Evolutionary conservation across 1,140 invertebrate species (phyloP), one percentile per base, ranked within the genome.

Genomic region (Papilio dardanus): DNA sequence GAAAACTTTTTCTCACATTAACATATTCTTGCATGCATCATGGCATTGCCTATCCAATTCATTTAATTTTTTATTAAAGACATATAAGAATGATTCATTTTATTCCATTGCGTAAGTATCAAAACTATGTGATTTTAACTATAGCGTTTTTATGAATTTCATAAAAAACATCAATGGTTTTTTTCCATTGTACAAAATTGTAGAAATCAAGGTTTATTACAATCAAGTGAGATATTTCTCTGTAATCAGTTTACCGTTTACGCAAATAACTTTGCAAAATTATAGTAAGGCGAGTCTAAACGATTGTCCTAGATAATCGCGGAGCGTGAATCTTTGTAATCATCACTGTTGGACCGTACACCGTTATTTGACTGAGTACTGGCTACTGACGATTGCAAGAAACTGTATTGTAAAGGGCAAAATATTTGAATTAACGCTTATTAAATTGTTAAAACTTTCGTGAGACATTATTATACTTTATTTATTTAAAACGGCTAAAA

Each of bases 331-430:
- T 68, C 66, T 68, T 68, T 21, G 66, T 21, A 37, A 68, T 68
- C 33, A 68, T 68, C 35, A 40, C 35, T 68, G 66, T 68, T 68
- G 33, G 31, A 37, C 66, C 31, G 66, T 68, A 12, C 19, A 40
- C 66, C 66, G 66, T 68, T 68, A 68, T 37, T 68, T 68, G 19
- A 68, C 31, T 35, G 24, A 40, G 62, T 66, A 68, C 54, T 58
- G 54, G 54, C 54, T 58, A 58, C 54, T 58, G 54, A 2, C 54
- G 54, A 28, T 28, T 58, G 54, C 54, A 28, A 10, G 54, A 28
- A 58, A 58, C 54, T 21, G 54, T 62, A 62, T 28, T 28, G 3
- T 62, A 14, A 28, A 62, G 24, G 4, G 12, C 4, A 30, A 62
- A 62, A 28, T 62, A 62, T 28, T 28, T 62, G 10, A 16, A 28